Conservation (phyloP, 2,888 invertebrate species). For the Labia minor region DNA sequence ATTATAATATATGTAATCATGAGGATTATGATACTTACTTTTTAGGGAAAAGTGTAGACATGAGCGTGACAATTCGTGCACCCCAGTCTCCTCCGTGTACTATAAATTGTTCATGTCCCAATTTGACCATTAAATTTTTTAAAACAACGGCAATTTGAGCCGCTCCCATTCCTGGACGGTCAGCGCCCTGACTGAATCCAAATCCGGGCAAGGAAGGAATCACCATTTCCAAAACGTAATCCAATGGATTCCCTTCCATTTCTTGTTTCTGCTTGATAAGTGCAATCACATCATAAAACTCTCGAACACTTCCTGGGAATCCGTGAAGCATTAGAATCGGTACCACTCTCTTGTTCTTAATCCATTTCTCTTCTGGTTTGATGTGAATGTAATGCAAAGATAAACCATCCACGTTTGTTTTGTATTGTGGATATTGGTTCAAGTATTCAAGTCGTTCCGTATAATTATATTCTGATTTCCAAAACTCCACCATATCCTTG, state of each 20-base stretch:
- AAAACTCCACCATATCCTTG: not conserved
- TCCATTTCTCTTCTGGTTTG: not conserved
- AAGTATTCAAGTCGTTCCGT: not conserved
- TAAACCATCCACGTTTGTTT: conserved; percentile 61
- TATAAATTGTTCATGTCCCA: conserved; percentile 37
- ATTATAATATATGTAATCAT: not conserved
- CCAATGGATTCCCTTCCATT: conserved; percentile 30
- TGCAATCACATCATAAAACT: conserved; percentile 19
- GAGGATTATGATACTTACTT: conserved; percentile 31
- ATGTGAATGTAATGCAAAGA: conserved; percentile 29
- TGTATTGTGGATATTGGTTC: not conserved
- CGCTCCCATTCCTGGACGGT: conserved; percentile 28
- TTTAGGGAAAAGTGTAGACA: conserved; percentile 33
- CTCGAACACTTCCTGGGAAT: conserved; percentile 8
- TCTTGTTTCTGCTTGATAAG: conserved; percentile 27
- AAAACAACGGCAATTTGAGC: conserved; percentile 30
- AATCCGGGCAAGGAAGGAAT: not conserved
- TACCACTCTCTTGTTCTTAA: not conserved
- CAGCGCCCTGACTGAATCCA: conserved; percentile 14
- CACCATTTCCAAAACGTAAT: conserved; percentile 24
- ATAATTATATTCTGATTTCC: not conserved
- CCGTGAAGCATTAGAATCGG: not conserved
- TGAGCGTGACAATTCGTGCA: conserved; percentile 33
- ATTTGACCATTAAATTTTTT: conserved; percentile 37
- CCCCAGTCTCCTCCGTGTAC: conserved; percentile 46